Conservation (phyloP, 2,113 vertebrate species). For the Genyomyrus donnyi region DNA sequence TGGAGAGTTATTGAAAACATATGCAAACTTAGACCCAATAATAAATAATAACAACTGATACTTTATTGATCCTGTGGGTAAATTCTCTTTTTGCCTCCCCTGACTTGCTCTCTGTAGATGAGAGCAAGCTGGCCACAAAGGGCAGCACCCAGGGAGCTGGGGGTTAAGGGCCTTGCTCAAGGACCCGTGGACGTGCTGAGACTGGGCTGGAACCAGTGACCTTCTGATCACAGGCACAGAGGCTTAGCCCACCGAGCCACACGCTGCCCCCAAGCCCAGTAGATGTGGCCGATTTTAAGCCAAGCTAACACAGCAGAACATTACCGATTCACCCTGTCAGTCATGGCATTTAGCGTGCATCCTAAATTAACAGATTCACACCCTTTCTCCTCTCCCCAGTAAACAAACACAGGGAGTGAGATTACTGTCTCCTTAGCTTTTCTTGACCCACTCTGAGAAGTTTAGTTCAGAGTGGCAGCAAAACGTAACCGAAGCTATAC, state of each 20-base stretch:
- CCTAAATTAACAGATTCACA: background rate
- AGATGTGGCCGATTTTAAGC: background rate
- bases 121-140: too few species aligned
- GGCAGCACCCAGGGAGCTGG: background rate
- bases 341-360: background rate
- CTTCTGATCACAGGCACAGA: background rate
- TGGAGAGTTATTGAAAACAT: background rate
- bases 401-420: background rate
- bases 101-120: too few species aligned
- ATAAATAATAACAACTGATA: background rate
- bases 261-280: background rate
- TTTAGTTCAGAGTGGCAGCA: constrained; percentile 10
- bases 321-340: background rate
- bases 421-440: background rate
- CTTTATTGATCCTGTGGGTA: background rate
- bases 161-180: background rate
- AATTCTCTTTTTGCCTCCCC: background rate
- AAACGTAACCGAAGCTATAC: constrained; percentile 28
- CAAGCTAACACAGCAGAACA: background rate
- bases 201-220: background rate
- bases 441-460: background rate
- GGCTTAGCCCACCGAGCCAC: background rate
- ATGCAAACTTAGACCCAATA: background rate
- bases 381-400: background rate
- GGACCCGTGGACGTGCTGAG: background rate